A percentile compares a stretch with the other conserved stretches of the same genome.
phyloP scores from a whole-genome alignment of 2,888 invertebrate genomes.

The Tinea semifulvella region DNA sequence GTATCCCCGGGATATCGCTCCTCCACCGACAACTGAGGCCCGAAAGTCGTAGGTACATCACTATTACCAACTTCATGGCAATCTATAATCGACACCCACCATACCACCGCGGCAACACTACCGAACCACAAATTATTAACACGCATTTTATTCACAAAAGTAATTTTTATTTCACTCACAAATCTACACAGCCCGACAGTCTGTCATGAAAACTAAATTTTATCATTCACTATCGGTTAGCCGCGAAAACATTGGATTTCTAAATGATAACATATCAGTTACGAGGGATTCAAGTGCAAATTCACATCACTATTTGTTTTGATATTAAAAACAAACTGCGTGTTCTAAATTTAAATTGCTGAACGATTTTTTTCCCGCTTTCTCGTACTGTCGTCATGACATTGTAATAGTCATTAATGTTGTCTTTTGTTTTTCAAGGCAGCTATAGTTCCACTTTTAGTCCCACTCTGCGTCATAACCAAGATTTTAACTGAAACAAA shows the following conservation, averaged over 20 bases:
- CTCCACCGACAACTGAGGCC: conserved; percentile 34
- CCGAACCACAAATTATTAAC: neutral
- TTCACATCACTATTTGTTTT: conserved; percentile 8
- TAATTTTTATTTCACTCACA: neutral
- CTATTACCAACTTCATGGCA: neutral
- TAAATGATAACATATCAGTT: conserved; percentile 2
- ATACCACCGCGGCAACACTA: neutral
- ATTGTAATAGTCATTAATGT: neutral
- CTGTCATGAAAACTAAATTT: neutral
- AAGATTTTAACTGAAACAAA: conserved; percentile 3
- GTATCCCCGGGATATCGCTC: conserved; percentile 52
- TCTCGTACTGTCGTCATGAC: neutral
- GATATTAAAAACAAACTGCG: neutral
- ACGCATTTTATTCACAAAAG: conserved; percentile 2
- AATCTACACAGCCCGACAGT: neutral
- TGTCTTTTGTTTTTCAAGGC: neutral
- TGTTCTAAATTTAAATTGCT: neutral
- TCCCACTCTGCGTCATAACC: neutral
- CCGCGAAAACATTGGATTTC: conserved; percentile 5
- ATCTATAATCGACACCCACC: neutral
- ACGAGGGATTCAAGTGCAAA: neutral
- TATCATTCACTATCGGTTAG: conserved; percentile 10
- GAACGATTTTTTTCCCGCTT: neutral
- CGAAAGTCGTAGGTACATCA: neutral
- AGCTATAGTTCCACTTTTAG: neutral